Conservation (phyloP, 2,797 vertebrate genomes). For the Momotus momota region DNA sequence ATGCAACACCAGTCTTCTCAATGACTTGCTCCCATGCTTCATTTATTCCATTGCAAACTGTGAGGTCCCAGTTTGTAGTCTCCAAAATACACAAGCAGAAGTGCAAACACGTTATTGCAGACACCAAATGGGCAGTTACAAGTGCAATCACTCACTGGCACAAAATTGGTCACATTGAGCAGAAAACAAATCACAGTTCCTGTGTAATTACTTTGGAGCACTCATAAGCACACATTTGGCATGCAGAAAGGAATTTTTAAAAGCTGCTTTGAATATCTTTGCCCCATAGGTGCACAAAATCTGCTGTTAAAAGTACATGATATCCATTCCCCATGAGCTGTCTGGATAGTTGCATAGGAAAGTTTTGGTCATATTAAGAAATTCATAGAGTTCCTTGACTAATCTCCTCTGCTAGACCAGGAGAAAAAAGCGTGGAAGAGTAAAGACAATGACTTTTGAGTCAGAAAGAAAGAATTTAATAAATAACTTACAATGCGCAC, state of each 20-base stretch:
- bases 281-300: neutral
- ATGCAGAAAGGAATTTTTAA: neutral
- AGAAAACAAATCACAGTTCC: neutral
- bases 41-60: neutral
- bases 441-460: neutral
- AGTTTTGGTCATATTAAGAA: neutral
- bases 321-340: neutral
- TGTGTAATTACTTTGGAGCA: neutral
- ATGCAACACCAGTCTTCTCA: neutral
- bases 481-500: neutral
- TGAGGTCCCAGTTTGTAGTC: neutral
- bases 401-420: neutral
- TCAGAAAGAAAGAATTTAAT: neutral
- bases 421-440: neutral
- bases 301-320: neutral
- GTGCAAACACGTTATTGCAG: neutral
- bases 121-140: neutral
- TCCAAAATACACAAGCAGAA: neutral
- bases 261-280: neutral
- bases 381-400: neutral
- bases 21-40: neutral
- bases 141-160: neutral
- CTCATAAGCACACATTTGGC: neutral
- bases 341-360: neutral
- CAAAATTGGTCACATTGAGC: neutral